Percentiles rank a stretch among this genome's conserved stretches.
Conservation (phyloP, 2,113 vertebrate species). For the Progne subis region DNA sequence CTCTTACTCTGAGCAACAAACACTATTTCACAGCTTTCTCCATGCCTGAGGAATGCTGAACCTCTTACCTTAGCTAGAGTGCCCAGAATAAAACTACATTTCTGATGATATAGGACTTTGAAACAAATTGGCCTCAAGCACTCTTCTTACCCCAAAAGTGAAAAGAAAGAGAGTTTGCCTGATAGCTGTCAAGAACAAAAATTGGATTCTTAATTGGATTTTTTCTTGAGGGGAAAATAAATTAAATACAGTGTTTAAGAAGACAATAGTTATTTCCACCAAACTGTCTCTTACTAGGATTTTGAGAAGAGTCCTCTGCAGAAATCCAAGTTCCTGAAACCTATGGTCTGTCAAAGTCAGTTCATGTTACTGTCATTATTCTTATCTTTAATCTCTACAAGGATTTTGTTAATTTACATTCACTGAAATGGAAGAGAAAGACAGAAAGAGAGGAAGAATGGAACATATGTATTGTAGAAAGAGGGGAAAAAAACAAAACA, state of each 20-base stretch:
- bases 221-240: neutral
- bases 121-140: neutral
- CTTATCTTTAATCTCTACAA: neutral
- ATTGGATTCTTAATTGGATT: neutral
- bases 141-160: neutral
- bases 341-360: neutral
- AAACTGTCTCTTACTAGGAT: neutral
- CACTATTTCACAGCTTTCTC: neutral
- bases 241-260: neutral
- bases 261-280: neutral
- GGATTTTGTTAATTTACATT: neutral
- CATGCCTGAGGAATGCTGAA: neutral
- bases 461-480: fast-evolving
- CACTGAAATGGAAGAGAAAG: neutral
- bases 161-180: neutral
- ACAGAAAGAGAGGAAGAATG: neutral
- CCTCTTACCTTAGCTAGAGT: neutral
- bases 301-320: neutral
- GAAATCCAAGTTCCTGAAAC: neutral
- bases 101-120: neutral
- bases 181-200: neutral
- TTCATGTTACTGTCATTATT: neutral
- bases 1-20: neutral
- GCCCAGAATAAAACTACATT: neutral
- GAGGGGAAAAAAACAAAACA: neutral